Evolutionary conservation across 1,140 invertebrate genomes (phyloP).

Genomic region (Psix sp.): DNA sequence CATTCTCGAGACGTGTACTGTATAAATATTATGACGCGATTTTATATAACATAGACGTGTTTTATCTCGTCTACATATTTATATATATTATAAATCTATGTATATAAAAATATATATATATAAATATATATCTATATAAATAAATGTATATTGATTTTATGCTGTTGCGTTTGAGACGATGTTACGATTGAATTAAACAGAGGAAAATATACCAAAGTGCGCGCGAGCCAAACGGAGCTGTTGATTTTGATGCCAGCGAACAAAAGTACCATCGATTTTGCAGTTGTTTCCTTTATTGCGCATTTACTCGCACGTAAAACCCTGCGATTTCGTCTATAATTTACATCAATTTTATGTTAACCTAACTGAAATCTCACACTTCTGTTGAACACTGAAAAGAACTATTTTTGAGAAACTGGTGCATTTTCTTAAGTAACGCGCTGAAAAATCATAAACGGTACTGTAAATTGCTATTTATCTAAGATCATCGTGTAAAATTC

Average conservation of each 20-base stretch:
- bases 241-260: constrained; percentile 55
- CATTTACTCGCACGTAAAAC: constrained; percentile 9
- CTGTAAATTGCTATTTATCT: too few relatives aligned
- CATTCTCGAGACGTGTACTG: too few relatives aligned
- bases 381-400: background rate
- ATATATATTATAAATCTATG: background rate
- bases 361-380: background rate
- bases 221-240: constrained; percentile 53
- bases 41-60: too few relatives aligned
- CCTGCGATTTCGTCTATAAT: background rate
- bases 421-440: too few relatives aligned
- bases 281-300: constrained; percentile 11
- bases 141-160: constrained; percentile 73
- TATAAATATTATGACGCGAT: too few relatives aligned
- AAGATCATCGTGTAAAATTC: too few relatives aligned
- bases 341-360: constrained; percentile 3
- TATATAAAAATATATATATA: background rate
- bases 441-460: too few relatives aligned
- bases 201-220: constrained; percentile 62
- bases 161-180: constrained; percentile 69
- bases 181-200: constrained; percentile 61
- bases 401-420: too few relatives aligned
- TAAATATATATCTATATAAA: too few relatives aligned
- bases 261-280: constrained; percentile 3
- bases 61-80: too few relatives aligned